phyloP scores from a whole-genome alignment of 2,113 vertebrate genomes.

The Nibea coibor region DNA sequence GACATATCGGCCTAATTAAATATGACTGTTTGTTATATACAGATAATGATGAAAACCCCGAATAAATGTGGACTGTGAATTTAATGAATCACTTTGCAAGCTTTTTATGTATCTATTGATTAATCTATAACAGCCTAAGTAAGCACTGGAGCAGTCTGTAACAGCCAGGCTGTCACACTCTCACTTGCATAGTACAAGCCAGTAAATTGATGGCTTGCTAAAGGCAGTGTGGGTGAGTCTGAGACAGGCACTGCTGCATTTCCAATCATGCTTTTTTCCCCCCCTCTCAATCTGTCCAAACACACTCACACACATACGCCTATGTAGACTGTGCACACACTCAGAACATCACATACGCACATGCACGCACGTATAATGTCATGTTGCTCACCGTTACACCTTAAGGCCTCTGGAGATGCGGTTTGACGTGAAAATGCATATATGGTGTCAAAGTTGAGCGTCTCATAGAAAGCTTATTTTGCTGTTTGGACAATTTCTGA shows the following conservation, averaged over 20 bases:
- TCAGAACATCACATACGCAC: too few species aligned
- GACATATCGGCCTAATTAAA: conserved; percentile 12
- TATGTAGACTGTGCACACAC: background rate
- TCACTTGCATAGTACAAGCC: conserved; percentile 23
- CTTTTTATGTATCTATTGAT: conserved; percentile 68
- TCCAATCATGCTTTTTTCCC: conserved; percentile 27
- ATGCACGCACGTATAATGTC: conserved; percentile 2
- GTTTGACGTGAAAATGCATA: too few species aligned
- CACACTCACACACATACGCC: background rate
- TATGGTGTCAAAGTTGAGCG: too few species aligned
- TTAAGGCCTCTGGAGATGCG: background rate
- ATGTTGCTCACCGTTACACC: conserved; percentile 23
- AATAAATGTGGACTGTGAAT: conserved; percentile 27
- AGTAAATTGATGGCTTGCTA: conserved; percentile 51
- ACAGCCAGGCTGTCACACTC: conserved; percentile 43
- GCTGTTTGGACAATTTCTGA: too few species aligned
- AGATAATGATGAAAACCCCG: conserved; percentile 4
- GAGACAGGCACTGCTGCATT: conserved; percentile 28
- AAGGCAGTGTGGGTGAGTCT: conserved; percentile 43
- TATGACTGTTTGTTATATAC: background rate
- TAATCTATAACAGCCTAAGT: conserved; percentile 54
- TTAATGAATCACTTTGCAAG: conserved; percentile 44
- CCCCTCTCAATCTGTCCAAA: background rate
- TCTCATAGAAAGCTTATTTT: too few species aligned
- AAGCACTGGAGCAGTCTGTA: conserved; percentile 38